A percentile compares a stretch with the other conserved stretches of the same genome.
Conservation (phyloP, 2,797 vertebrate genomes). For the Gambusia yucatana region DNA sequence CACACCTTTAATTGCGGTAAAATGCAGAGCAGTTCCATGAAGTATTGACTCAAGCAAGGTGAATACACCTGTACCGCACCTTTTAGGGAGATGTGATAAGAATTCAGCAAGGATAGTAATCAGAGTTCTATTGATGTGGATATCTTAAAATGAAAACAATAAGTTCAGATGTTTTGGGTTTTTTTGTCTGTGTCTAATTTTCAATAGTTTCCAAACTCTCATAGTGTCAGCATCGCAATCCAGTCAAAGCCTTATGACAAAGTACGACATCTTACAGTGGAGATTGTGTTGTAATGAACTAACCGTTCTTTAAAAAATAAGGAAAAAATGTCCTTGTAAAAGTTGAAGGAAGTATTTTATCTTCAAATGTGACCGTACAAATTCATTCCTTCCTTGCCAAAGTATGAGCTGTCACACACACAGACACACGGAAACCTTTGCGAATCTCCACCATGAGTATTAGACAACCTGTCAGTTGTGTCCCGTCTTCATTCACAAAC, state of each 20-base stretch:
- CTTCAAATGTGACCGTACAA: conserved; percentile 15
- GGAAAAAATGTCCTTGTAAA: neutral
- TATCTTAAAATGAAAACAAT: neutral
- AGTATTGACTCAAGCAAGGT: neutral
- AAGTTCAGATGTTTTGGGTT: neutral
- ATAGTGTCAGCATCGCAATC: neutral
- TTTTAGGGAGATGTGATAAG: neutral
- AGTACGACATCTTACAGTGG: neutral
- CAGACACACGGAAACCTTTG: conserved; percentile 23
- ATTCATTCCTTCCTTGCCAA: conserved; percentile 24
- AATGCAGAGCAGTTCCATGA: neutral
- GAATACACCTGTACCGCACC: neutral
- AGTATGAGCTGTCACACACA: conserved; percentile 24
- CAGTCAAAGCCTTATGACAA: neutral
- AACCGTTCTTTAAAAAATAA: neutral
- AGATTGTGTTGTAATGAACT: neutral
- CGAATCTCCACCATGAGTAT: conserved; percentile 36
- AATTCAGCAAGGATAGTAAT: neutral
- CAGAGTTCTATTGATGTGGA: neutral
- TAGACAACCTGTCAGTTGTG: conserved; percentile 52
- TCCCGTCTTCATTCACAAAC: conserved; percentile 34
- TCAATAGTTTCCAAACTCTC: neutral
- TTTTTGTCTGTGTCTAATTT: neutral
- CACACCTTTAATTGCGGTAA: neutral
- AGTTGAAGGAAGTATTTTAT: conserved; percentile 4